Base-by-base conservation (phyloP, 2,797 vertebrate species). In the Neomorphus geoffroyi region DNA sequence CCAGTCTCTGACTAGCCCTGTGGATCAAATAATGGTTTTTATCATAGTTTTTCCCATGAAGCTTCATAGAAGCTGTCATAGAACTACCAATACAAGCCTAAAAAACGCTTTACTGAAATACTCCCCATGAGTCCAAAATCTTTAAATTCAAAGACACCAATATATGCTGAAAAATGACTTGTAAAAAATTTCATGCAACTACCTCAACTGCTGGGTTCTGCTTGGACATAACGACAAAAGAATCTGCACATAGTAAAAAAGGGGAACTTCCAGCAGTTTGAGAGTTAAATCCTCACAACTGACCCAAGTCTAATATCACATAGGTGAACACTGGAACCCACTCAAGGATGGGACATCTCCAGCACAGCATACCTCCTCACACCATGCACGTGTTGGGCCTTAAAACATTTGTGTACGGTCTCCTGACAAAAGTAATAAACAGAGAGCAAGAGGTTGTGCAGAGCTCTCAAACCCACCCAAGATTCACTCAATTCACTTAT, bases 281-380 rank as follows among this genome's bases (percentile, higher is more conserved):
- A 71, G 45, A 60, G 21, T 46, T 50, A 66, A 65, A 75, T 28
- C 26, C 41, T 50, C 66, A 53, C 37, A 54, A 33, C 2, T 39
- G n/a, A 69, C 27, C 32, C 18, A 35, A 11, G 50, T 1, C 11
- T 21, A 57, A 1, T 10, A 71, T 4, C 41, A 53, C 0, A 2
- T 2, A 58, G 11, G 23, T 35, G 33, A 70, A 45, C 0, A 10
- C 13, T 22, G 18, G 35, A 62, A 61, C 13, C 10, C 35, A 23
- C 26, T 50, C 15, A 15, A 72, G 50, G 61, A 35, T 4, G 9
- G 37, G 32, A 48, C 28, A 27, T 13, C 18, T 50, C 62, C 3
- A 1, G 45, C 54, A 56, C 0, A 5, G 78, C 33, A 56, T 30
- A 82, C 4, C 61, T 81, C 73, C 37, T 84, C 71, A 46, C 12